Evolutionary conservation across 1,140 invertebrate genomes (phyloP).

Genomic region (Batillaria attramentaria): DNA sequence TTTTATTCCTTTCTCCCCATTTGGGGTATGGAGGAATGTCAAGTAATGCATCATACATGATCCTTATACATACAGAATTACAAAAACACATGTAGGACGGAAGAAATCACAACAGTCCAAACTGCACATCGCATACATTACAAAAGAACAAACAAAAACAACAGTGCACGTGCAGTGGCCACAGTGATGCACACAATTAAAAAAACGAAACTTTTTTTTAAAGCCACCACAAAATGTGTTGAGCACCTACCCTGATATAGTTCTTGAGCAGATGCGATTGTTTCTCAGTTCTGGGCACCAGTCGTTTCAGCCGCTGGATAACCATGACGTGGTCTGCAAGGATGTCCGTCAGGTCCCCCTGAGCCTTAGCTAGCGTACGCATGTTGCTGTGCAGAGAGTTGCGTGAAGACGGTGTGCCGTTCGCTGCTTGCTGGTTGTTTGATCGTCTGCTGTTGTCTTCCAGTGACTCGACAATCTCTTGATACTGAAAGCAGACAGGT

Average conservation of each 20-base stretch:
- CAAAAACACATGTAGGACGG: too few species aligned
- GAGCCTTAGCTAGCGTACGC: conserved; percentile 55
- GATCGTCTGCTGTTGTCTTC: conserved; percentile 47
- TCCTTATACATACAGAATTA: too few species aligned
- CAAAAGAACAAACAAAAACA: too few species aligned
- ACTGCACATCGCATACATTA: too few species aligned
- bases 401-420: not conserved
- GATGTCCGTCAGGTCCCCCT: conserved; percentile 63
- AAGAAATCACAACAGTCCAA: too few species aligned
- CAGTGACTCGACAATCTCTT: conserved; percentile 55
- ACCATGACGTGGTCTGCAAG: conserved; percentile 51
- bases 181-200: too few species aligned
- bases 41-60: too few species aligned
- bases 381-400: conserved; percentile 49
- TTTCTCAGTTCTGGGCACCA: conserved; percentile 50
- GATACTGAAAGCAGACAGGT: conserved; percentile 60
- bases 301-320: conserved; percentile 51
- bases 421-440: not conserved
- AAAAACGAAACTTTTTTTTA: too few species aligned
- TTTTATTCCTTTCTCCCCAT: too few species aligned
- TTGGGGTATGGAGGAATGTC: too few species aligned
- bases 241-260: conserved; percentile 56
- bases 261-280: conserved; percentile 54
- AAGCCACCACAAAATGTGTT: too few species aligned
- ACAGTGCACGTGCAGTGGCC: too few species aligned